These are phyloP conservation scores for Acheta domesticus DNA, from an alignment of 2,888 invertebrate species.

Conservation along the genomic window DNA sequence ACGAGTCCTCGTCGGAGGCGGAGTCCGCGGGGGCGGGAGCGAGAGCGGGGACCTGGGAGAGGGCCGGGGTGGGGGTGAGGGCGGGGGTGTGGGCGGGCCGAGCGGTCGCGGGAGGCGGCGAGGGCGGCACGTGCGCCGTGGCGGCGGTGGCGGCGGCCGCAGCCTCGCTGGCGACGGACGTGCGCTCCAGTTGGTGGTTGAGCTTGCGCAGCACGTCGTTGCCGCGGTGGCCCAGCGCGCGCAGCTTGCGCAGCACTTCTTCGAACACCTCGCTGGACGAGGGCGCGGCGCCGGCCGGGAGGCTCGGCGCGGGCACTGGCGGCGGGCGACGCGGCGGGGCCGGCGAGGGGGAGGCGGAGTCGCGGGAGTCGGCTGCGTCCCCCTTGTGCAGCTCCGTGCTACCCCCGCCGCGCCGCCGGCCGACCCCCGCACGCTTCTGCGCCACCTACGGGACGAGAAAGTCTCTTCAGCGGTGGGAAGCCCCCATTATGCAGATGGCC, in stretches of 20 bases:
- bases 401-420: constrained; percentile 38
- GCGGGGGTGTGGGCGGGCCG: neutral
- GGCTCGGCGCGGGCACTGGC: neutral
- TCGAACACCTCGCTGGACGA: constrained; percentile 54
- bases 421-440: constrained; percentile 30
- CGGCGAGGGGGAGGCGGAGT: constrained; percentile 37
- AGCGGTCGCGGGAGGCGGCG: too few relatives aligned
- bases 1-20: neutral
- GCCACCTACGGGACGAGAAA: constrained; percentile 40
- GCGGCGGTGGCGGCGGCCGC: neutral
- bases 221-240: constrained; percentile 57
- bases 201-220: constrained; percentile 55
- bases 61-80: neutral
- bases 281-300: neutral
- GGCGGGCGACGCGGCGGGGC: constrained; percentile 37
- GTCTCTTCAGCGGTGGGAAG: too few relatives aligned
- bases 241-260: constrained; percentile 57
- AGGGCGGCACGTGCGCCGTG: too few relatives aligned
- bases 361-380: neutral
- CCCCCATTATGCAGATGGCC: too few relatives aligned
- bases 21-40: neutral
- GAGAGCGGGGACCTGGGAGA: neutral
- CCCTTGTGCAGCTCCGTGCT: constrained; percentile 41
- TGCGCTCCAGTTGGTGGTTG: constrained; percentile 48
- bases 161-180: neutral